phyloP scores from a whole-genome alignment of 37 sponge, comb jelly and placozoan genomes.

The Geodia barretti region DNA sequence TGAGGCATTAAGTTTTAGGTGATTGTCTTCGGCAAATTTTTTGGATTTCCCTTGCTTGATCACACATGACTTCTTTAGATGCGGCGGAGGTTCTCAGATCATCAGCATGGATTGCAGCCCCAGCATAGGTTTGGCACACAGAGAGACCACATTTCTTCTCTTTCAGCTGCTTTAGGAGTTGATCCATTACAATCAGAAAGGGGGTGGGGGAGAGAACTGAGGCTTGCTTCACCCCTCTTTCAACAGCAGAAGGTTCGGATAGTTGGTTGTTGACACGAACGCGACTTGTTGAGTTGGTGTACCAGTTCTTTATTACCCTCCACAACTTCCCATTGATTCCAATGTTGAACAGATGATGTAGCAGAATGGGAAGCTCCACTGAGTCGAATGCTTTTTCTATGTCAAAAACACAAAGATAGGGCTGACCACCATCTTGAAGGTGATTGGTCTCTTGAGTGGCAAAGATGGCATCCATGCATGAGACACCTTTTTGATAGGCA shows the following conservation, averaged over 20 bases:
- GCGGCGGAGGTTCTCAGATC: neutral
- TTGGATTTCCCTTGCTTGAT: neutral
- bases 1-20: no score
- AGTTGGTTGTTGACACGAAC: neutral
- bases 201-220: neutral
- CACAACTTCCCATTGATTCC: slow-evolving; percentile 7
- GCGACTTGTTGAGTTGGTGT: neutral
- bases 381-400: slow-evolving; percentile 9
- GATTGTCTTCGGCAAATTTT: no score
- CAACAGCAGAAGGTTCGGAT: neutral
- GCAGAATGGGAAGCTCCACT: neutral
- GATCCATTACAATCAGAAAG: slow-evolving; percentile 6
- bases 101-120: slow-evolving; percentile 8
- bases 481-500: slow-evolving; percentile 8
- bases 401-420: slow-evolving; percentile 4
- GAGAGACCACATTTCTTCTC: slow-evolving; percentile 7
- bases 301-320: slow-evolving; percentile 7
- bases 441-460: slow-evolving; percentile 1
- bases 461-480: slow-evolving; percentile 10
- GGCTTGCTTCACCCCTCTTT: slow-evolving; percentile 13
- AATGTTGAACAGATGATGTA: neutral
- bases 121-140: neutral
- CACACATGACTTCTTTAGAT: neutral
- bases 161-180: slow-evolving; percentile 1
- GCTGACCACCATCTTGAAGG: slow-evolving; percentile 1